phyloP scores from a whole-genome alignment of 2,888 invertebrate genomes.

The Aphidoletes aphidimyza region DNA sequence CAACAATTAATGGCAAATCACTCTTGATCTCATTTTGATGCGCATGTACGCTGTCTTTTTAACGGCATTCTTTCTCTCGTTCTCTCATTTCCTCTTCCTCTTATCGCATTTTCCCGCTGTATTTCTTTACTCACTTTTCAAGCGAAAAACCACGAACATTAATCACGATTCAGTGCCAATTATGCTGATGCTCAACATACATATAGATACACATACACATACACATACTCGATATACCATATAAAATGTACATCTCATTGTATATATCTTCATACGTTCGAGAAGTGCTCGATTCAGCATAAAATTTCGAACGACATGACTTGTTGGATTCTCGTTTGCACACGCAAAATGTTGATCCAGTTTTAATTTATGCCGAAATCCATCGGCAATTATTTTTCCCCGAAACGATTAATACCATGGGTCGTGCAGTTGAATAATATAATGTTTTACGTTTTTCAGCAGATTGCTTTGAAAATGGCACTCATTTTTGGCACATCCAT shows the following conservation, averaged over 20 bases:
- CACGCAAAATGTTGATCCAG: slow-evolving; percentile 6
- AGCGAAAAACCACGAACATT: not conserved
- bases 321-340: slow-evolving; percentile 21
- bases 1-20: slow-evolving; percentile 39
- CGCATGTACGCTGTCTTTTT: slow-evolving; percentile 1
- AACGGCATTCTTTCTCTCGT: not conserved
- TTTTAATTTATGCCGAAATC: not conserved
- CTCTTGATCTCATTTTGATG: slow-evolving; percentile 43
- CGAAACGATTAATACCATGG: not conserved
- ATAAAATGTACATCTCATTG: not conserved
- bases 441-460: slow-evolving; percentile 19
- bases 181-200: not conserved
- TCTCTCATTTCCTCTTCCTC: not conserved
- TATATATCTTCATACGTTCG: too few species aligned
- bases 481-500: not conserved
- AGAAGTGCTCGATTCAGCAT: not conserved
- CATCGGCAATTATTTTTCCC: slow-evolving; percentile 9
- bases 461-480: not conserved
- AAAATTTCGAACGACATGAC: not conserved
- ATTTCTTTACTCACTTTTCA: not conserved
- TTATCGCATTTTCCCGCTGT: not conserved
- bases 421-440: slow-evolving; percentile 18
- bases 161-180: not conserved
- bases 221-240: too few species aligned
- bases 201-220: not conserved